Evolutionary conservation across 1,140 invertebrate genomes (phyloP).

Genomic region (Panulirus ornatus): DNA sequence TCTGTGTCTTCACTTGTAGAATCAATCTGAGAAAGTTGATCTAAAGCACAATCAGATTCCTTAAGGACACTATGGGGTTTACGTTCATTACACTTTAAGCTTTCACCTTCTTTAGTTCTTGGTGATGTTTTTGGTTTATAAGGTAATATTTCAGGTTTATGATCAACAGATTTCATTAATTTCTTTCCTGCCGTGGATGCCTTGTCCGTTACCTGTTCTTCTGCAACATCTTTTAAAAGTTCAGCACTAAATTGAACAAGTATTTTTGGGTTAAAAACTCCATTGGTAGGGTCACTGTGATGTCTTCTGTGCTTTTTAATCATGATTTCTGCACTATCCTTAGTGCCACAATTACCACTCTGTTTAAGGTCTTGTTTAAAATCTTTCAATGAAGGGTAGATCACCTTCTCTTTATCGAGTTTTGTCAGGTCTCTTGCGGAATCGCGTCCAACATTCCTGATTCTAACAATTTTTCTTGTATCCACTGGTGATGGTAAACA

Average conservation of each 20-base stretch:
- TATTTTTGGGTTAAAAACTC: background rate
- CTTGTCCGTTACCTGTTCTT: conserved; percentile 21
- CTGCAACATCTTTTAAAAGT: conserved; percentile 39
- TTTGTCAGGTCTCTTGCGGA: conserved; percentile 42
- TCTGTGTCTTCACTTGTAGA: background rate
- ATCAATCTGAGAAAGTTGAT: background rate
- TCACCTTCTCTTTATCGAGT: conserved; percentile 19
- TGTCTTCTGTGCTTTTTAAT: conserved; percentile 26
- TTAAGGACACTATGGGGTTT: background rate
- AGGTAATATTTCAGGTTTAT: background rate
- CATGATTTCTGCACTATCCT: background rate
- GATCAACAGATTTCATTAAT: background rate
- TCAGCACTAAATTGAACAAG: background rate
- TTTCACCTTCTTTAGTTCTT: background rate
- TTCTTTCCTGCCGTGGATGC: background rate
- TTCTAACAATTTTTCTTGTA: conserved; percentile 34
- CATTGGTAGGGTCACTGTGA: conserved; percentile 65
- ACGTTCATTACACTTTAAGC: background rate
- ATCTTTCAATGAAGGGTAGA: conserved; percentile 11
- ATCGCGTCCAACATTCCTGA: conserved; percentile 44
- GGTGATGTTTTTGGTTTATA: background rate
- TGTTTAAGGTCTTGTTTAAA: background rate
- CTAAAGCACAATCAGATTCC: background rate
- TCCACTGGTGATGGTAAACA: conserved; percentile 47
- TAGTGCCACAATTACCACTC: background rate